Percentiles rank a stretch among this genome's conserved stretches.
These are phyloP conservation scores for Campoletis sonorensis DNA, from an alignment of 1,140 invertebrate species.

Conservation along the genomic window DNA sequence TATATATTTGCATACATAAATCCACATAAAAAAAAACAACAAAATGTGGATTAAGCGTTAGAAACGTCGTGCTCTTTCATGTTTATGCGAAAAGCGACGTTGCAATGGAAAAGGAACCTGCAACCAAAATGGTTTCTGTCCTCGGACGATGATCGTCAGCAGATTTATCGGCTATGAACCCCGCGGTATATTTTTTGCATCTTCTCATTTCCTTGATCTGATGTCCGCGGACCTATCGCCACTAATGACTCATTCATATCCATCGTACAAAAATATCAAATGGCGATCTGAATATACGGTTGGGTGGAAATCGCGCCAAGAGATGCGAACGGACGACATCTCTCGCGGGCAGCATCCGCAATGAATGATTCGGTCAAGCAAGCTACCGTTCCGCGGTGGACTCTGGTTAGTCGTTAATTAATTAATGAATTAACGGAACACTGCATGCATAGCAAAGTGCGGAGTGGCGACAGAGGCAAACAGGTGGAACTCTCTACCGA, in stretches of 20 bases:
- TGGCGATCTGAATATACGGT: constrained; percentile 39
- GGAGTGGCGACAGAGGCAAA: background rate
- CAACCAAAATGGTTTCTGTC: no score
- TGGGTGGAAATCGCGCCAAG: constrained; percentile 37
- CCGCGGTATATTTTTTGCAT: background rate
- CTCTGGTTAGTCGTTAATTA: constrained; percentile 50
- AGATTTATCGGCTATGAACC: constrained; percentile 3
- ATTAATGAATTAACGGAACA: constrained; percentile 53
- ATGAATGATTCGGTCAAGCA: background rate
- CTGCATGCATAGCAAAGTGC: constrained; percentile 30
- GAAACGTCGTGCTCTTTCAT: no score
- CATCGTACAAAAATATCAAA: background rate
- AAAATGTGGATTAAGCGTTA: no score
- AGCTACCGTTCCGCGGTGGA: constrained; percentile 25
- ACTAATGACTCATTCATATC: constrained; percentile 48
- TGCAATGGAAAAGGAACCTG: no score
- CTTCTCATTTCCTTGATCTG: background rate
- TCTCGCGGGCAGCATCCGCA: background rate
- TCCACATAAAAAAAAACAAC: no score
- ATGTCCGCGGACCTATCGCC: constrained; percentile 14
- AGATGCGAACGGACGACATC: constrained; percentile 1
- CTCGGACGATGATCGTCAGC: background rate
- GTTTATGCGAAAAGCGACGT: no score
- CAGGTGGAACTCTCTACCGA: constrained; percentile 12
- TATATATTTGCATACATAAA: no score